Percentiles rank a stretch among this genome's conserved stretches.
Conservation (phyloP, 2,113 vertebrate genomes). For the Columba janthina region DNA sequence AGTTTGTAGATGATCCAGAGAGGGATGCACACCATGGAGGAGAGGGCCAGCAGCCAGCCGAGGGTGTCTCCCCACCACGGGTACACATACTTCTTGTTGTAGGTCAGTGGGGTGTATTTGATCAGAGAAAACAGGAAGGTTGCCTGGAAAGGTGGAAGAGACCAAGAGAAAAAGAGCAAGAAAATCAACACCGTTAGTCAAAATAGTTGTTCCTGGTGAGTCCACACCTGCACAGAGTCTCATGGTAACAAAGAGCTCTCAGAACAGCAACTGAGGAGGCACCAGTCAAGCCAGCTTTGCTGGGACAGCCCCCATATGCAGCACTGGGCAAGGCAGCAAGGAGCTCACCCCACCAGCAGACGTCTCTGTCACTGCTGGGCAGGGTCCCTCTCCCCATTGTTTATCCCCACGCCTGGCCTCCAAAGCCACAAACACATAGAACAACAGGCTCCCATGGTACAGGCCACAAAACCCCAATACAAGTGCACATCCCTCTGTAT, state of each 20-base stretch:
- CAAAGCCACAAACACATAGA: background rate
- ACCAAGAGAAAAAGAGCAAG: background rate
- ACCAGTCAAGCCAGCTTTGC: background rate
- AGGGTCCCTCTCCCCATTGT: accelerated
- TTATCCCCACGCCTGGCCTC: background rate
- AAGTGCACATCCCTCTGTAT: background rate
- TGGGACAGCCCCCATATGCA: background rate
- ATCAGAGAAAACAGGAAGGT: slow-evolving; percentile 94
- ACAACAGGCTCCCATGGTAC: background rate
- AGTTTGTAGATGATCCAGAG: slow-evolving; percentile 84
- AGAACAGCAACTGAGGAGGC: background rate
- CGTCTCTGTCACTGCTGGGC: background rate
- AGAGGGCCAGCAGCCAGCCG: slow-evolving; percentile 92
- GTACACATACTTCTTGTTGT: slow-evolving; percentile 94
- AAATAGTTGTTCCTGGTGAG: background rate
- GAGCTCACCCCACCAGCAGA: background rate
- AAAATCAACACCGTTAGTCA: background rate
- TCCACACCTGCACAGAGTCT: background rate
- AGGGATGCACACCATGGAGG: slow-evolving; percentile 94
- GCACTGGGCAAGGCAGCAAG: background rate
- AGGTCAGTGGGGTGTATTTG: slow-evolving; percentile 93
- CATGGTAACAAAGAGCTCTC: background rate
- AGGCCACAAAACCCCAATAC: background rate
- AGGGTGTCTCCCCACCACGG: slow-evolving; percentile 93
- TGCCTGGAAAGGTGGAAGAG: slow-evolving; percentile 73